Conservation (phyloP, 2,113 vertebrate species). For the Gobius niger region DNA sequence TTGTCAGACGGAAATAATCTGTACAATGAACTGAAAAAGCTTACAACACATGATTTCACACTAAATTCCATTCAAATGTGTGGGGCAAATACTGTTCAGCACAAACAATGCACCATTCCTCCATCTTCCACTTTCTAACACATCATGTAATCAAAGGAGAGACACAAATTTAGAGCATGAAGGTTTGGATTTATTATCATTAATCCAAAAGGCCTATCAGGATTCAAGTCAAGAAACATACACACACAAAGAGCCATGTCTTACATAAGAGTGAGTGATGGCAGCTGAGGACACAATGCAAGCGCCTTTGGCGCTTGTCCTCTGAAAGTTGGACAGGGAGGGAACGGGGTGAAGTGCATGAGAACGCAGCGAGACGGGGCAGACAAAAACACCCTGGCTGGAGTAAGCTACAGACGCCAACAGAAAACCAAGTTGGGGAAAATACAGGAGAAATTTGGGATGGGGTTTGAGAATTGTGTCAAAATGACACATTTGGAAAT, state of each 20-base stretch:
- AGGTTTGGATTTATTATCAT: slow-evolving; percentile 6
- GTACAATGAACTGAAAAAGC: too few species aligned
- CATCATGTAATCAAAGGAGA: neutral
- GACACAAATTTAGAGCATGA: neutral
- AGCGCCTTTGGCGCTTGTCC: slow-evolving; percentile 70
- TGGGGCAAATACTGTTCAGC: too few species aligned
- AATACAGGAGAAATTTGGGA: slow-evolving; percentile 1
- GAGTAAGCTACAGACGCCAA: slow-evolving; percentile 17
- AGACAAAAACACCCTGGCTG: slow-evolving; percentile 13
- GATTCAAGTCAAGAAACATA: slow-evolving; percentile 28
- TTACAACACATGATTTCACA: too few species aligned
- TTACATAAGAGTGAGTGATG: slow-evolving; percentile 72
- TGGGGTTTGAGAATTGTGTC: slow-evolving; percentile 5
- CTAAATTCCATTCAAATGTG: too few species aligned
- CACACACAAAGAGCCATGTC: slow-evolving; percentile 31
- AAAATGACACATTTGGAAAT: too few species aligned
- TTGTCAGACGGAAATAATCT: neutral
- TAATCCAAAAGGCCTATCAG: slow-evolving; percentile 42
- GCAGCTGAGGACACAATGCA: slow-evolving; percentile 68
- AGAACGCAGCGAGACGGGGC: slow-evolving; percentile 43
- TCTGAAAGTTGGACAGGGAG: slow-evolving; percentile 62
- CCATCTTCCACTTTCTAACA: neutral
- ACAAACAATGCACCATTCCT: neutral
- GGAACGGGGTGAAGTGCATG: slow-evolving; percentile 51
- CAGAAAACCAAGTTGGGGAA: slow-evolving; percentile 5